Conservation (phyloP, 2,888 invertebrate genomes). For the Gandaritis pyraliata region DNA sequence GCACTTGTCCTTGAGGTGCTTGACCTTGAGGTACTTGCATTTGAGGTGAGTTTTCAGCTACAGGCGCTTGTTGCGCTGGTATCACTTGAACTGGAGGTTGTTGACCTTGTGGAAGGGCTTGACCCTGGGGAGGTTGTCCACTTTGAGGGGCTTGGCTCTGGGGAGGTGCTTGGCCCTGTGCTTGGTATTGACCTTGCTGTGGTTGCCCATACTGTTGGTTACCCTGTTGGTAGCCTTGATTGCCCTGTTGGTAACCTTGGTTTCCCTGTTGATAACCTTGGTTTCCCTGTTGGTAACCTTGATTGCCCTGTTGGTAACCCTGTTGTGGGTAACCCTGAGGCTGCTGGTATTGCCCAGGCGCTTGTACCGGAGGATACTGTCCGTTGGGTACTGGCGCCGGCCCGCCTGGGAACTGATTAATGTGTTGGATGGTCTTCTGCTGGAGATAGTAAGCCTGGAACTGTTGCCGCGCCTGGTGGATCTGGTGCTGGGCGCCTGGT, state of each 20-base stretch:
- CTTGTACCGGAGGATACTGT: conserved; percentile 48
- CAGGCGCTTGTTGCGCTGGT: conserved; percentile 34
- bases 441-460: conserved; percentile 57
- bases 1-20: conserved; percentile 5
- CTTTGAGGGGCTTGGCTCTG: conserved; percentile 36
- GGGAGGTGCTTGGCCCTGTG: conserved; percentile 35
- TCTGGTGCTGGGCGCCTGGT: conserved; percentile 73
- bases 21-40: background rate
- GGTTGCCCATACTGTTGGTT: conserved; percentile 3
- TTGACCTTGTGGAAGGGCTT: background rate
- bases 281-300: conserved; percentile 1
- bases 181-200: conserved; percentile 25
- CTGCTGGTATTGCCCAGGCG: conserved; percentile 20
- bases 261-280: conserved; percentile 46
- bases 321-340: conserved; percentile 1
- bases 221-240: conserved; percentile 42
- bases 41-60: background rate
- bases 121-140: conserved; percentile 39
- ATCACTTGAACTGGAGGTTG: conserved; percentile 20
- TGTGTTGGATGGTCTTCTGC: conserved; percentile 50
- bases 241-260: conserved; percentile 38
- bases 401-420: conserved; percentile 47
- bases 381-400: conserved; percentile 46
- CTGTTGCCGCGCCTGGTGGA: conserved; percentile 66
- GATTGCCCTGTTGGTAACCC: conserved; percentile 24